Percentiles rank a stretch among this genome's conserved stretches.
These are phyloP conservation scores for Heteromyza rotundicornis DNA, from an alignment of 2,888 invertebrate species.

Conservation along the genomic window DNA sequence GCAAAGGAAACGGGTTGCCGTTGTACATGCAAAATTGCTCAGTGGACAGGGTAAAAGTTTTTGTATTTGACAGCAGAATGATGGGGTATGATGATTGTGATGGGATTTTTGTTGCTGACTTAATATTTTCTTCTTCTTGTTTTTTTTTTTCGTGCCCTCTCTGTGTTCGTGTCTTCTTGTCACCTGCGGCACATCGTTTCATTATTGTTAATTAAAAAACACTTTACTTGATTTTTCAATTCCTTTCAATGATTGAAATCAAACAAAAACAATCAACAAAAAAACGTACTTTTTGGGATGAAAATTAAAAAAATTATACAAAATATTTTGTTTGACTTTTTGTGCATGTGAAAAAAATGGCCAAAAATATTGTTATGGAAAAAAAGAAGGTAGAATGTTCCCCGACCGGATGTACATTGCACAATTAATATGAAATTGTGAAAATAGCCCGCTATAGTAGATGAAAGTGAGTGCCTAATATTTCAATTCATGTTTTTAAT, in stretches of 20 bases:
- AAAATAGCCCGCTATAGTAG: no score
- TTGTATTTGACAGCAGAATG: conserved; percentile 11
- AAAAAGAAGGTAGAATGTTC: no score
- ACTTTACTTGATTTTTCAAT: conserved; percentile 18
- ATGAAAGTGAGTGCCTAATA: no score
- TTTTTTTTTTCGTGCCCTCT: not conserved
- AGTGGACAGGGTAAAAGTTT: not conserved
- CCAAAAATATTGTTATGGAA: no score
- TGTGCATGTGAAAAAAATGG: no score
- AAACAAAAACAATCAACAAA: conserved; percentile 2
- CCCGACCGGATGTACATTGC: no score
- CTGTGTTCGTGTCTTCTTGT: conserved; percentile 11
- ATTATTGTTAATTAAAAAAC: conserved; percentile 26
- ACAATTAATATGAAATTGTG: no score
- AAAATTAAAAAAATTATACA: no score
- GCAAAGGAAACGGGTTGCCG: conserved; percentile 24
- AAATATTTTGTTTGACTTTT: no score
- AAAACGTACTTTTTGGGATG: no score
- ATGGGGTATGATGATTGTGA: not conserved
- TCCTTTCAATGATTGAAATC: not conserved
- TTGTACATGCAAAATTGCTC: not conserved
- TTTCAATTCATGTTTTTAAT: no score
- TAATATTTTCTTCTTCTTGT: conserved; percentile 1
- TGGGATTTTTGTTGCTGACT: no score
- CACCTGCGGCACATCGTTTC: conserved; percentile 19